phyloP scores from a whole-genome alignment of 2,888 invertebrate species.

The Sesamia inferens region DNA sequence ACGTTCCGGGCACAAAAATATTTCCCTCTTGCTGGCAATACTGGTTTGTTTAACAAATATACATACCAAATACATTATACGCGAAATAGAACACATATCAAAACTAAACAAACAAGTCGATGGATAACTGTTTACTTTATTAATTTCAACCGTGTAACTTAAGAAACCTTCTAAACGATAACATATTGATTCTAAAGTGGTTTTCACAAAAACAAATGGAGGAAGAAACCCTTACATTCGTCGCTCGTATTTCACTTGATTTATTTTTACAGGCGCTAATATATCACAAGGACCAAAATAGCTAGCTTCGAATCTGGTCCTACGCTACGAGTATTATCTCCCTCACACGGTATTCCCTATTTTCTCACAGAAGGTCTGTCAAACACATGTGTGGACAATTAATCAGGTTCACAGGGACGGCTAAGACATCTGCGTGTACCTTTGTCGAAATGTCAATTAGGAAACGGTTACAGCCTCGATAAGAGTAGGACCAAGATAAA shows the following conservation, averaged over 20 bases:
- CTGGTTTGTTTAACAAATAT: background rate
- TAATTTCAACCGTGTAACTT: conserved; percentile 47
- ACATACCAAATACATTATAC: conserved; percentile 4
- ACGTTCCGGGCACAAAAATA: background rate
- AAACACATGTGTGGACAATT: conserved; percentile 83
- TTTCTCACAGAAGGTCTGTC: conserved; percentile 80
- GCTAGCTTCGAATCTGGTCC: conserved; percentile 65
- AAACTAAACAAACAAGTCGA: conserved; percentile 40
- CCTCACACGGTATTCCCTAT: conserved; percentile 71
- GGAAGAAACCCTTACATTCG: conserved; percentile 50
- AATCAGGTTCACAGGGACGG: conserved; percentile 69
- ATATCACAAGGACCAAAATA: conserved; percentile 65
- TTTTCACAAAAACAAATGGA: conserved; percentile 60
- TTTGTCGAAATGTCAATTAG: conserved; percentile 70
- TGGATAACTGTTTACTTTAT: conserved; percentile 41
- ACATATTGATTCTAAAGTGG: conserved; percentile 60
- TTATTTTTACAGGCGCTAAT: conserved; percentile 61
- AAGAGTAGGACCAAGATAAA: conserved; percentile 49
- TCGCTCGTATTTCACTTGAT: conserved; percentile 63
- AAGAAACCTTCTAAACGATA: conserved; percentile 51
- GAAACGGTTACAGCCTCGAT: conserved; percentile 43
- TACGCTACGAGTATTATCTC: conserved; percentile 67
- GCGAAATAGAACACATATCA: conserved; percentile 13
- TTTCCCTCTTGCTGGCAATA: background rate
- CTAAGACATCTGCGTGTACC: conserved; percentile 66